Percentiles rank a stretch among this genome's conserved stretches.
These are phyloP conservation scores for Cosmopolites sordidus DNA, from an alignment of 2,888 invertebrate species.

Conservation along the genomic window DNA sequence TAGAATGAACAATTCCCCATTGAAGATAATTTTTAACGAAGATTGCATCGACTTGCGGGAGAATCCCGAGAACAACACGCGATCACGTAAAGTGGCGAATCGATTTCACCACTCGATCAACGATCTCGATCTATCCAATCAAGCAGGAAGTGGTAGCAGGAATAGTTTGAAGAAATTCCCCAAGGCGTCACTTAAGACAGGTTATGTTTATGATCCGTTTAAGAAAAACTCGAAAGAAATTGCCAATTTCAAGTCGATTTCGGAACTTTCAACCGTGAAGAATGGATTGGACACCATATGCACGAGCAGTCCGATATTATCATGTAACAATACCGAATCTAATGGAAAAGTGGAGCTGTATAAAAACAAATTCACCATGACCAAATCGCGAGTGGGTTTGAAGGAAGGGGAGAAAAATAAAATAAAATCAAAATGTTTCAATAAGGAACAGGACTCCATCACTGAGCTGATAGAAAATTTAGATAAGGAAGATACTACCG, in stretches of 20 bases:
- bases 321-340: not conserved
- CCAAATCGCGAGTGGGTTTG: slow-evolving; percentile 5
- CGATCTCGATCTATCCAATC: not conserved
- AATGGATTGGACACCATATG: too few species aligned
- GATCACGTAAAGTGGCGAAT: not conserved
- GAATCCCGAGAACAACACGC: not conserved
- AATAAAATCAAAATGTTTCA: not conserved
- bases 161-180: not conserved
- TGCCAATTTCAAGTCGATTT: not conserved
- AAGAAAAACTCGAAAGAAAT: not conserved
- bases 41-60: not conserved
- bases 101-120: not conserved
- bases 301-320: not conserved
- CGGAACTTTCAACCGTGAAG: not conserved
- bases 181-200: not conserved
- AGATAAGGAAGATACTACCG: not conserved
- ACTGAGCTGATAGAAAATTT: not conserved
- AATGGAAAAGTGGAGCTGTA: slow-evolving; percentile 3
- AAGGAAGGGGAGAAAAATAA: not conserved
- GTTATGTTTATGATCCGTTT: too few species aligned
- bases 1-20: not conserved
- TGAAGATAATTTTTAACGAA: not conserved
- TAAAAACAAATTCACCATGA: slow-evolving; percentile 28
- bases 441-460: not conserved
- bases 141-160: not conserved